Base-by-base conservation (phyloP, 2,113 vertebrate genomes). In the Asarcornis scutulata region DNA sequence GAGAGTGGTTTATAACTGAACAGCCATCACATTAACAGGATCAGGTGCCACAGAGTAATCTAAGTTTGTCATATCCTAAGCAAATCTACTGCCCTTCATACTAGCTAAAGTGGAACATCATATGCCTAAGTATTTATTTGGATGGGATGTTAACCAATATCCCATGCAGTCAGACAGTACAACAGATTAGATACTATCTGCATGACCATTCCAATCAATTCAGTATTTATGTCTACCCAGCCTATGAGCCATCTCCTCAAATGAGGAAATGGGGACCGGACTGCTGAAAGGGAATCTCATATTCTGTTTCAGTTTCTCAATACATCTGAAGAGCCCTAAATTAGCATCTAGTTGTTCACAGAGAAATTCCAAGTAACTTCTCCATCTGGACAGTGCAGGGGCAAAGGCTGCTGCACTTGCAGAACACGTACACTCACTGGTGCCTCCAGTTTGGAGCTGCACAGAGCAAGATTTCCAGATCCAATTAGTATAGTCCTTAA, bases 211-310 rank as follows among this genome's bases (percentile, higher is more conserved):
- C 14, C 1, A 11, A 46, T 17, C 3, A 2, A 64, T 58, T 50
- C 62, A 44, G 6, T 50, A 50, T n/a, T 91, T 55, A 34, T 40
- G 5, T 63, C 69, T 74, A 31, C 22, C 12, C 21, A 74, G 8
- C 8, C 26, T 32, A 50, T 4, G 71, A 4, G 13, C 31, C 26
- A 29, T 36, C 3, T 89, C n/a, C 18, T 44, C 32, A 17, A 48
- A 0, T 26, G 2, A 21, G 64, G 13, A 78, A 80, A 86, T 21
- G 26, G 11, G 11, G 15, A 82, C 17, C 31, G 34, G 32, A 46
- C 3, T 8, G n/a, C 15, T 58, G 29, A 40, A 84, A 48, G 0
- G 1, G 0, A 52, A 29, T 32, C 15, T 59, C 2, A 7, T 8
- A 36, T 8, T 34, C 2, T 2, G 3, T 74, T 86, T 62, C 34